phyloP scores from a whole-genome alignment of 2,888 invertebrate genomes.

The Halictus quadricinctus region DNA sequence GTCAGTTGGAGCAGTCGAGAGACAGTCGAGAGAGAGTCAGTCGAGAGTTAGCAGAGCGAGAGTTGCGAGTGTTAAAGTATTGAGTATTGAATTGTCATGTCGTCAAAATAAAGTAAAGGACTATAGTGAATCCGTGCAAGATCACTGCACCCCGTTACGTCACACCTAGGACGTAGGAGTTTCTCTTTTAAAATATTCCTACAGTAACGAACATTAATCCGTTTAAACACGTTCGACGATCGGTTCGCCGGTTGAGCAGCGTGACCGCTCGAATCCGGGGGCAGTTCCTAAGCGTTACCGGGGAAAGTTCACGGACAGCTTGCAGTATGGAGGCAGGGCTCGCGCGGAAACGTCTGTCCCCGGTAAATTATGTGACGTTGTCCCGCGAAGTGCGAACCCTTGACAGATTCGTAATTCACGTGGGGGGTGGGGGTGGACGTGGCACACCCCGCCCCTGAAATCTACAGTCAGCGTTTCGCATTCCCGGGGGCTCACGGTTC shows the following conservation, averaged over 20 bases:
- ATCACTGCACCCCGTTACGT: no score
- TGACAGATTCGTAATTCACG: conserved; percentile 60
- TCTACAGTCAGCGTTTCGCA: conserved; percentile 6
- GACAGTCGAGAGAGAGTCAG: no score
- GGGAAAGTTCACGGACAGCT: not conserved
- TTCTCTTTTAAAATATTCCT: no score
- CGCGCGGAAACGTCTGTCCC: conserved; percentile 25
- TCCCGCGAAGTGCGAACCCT: conserved; percentile 34
- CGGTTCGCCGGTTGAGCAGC: not conserved
- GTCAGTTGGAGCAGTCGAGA: no score
- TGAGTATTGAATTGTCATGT: no score
- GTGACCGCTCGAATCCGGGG: not conserved
- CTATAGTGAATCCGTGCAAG: no score
- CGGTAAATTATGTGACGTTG: conserved; percentile 52
- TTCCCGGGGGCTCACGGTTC: not conserved
- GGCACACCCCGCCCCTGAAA: not conserved
- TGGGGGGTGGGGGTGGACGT: not conserved
- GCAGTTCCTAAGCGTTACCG: not conserved
- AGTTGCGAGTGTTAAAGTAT: no score
- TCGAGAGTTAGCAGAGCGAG: no score
- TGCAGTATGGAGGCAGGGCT: not conserved
- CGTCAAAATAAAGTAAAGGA: no score
- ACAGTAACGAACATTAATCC: not conserved
- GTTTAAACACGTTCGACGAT: not conserved
- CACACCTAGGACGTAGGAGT: no score